Percentiles rank a stretch among this genome's conserved stretches.
Conservation (phyloP, 2,113 vertebrate genomes). For the Hemicordylus capensis region DNA sequence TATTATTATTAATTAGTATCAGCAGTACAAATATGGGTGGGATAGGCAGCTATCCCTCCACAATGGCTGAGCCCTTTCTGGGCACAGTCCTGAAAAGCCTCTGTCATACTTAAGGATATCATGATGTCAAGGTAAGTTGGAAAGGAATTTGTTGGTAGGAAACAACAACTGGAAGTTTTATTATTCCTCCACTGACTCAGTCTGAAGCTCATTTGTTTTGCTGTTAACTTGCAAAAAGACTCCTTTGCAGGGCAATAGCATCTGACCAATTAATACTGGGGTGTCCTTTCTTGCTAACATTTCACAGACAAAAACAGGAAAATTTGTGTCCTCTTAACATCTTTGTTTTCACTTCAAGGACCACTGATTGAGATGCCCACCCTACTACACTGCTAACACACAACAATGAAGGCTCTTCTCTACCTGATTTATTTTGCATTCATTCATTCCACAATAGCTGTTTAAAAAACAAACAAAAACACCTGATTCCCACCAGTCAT, state of each 20-base stretch:
- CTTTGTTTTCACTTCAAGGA: too few species aligned
- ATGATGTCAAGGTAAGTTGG: neutral
- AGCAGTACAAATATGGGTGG: too few species aligned
- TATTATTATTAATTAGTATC: too few species aligned
- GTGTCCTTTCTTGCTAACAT: neutral
- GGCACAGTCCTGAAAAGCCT: neutral
- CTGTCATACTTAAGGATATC: neutral
- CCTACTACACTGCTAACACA: too few species aligned
- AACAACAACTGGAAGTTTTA: neutral
- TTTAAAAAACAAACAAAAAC: too few species aligned
- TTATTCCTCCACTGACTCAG: neutral
- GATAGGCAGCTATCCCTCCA: too few species aligned
- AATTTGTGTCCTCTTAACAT: too few species aligned
- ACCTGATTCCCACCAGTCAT: neutral
- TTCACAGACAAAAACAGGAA: neutral
- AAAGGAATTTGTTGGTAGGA: neutral
- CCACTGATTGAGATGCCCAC: too few species aligned
- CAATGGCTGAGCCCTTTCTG: too few species aligned
- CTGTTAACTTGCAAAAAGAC: neutral
- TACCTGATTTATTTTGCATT: too few species aligned
- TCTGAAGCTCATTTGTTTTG: neutral
- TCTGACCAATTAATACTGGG: neutral
- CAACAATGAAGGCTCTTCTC: too few species aligned
- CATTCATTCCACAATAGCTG: too few species aligned
- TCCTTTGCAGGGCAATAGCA: neutral